phyloP scores from a whole-genome alignment of 2,797 vertebrate genomes.

The Danio tinwini region DNA sequence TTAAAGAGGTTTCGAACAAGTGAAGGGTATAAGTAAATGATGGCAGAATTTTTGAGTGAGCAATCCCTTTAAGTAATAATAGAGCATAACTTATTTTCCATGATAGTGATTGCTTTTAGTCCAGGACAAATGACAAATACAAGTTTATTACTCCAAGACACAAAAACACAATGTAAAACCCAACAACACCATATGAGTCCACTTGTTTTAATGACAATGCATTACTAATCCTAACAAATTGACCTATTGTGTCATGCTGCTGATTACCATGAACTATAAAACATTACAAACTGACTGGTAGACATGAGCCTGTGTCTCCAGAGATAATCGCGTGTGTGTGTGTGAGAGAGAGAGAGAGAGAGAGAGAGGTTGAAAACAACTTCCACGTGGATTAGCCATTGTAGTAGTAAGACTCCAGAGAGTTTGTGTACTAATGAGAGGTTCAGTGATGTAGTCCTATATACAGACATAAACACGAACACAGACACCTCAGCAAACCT shows the following conservation, averaged over 20 bases:
- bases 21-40: too few species aligned
- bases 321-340: slow-evolving; percentile 34
- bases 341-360: slow-evolving; percentile 51
- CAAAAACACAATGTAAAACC: neutral
- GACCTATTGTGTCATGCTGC: slow-evolving; percentile 61
- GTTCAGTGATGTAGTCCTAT: neutral
- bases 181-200: too few species aligned
- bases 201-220: slow-evolving; percentile 47
- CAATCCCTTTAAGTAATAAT: too few species aligned
- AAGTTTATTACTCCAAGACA: neutral
- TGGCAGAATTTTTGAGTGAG: too few species aligned
- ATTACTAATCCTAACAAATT: slow-evolving; percentile 64
- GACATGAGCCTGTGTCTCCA: slow-evolving; percentile 51
- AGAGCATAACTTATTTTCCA: too few species aligned
- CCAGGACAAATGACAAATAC: neutral
- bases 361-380: slow-evolving; percentile 45
- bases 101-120: too few species aligned
- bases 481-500: neutral
- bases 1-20: too few species aligned
- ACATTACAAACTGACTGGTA: slow-evolving; percentile 47
- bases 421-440: neutral
- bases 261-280: slow-evolving; percentile 58
- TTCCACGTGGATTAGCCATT: slow-evolving; percentile 13
- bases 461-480: slow-evolving; percentile 10
- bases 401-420: slow-evolving; percentile 17